Base-by-base conservation (phyloP, 2,797 vertebrate genomes). In the Remorina albescens region DNA sequence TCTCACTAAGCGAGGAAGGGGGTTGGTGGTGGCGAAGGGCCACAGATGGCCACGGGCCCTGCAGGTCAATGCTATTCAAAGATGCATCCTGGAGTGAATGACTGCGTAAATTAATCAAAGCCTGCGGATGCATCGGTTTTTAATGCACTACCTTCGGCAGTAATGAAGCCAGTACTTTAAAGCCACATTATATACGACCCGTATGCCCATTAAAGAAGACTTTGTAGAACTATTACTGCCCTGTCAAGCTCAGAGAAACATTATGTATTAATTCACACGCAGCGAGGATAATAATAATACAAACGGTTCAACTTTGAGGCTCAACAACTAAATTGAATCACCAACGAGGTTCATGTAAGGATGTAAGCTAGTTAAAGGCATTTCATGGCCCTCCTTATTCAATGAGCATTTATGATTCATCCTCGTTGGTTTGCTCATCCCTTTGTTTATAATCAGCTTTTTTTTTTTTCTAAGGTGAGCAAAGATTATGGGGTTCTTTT, bases 21-120 rank as follows among this genome's bases (percentile, higher is more conserved):
- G 71, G 30, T 3, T 30, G 30, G 69, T 25, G 71, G 63, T 21
- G 80, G 82, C 69, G 78, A 59, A 62, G 74, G 69, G 72, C 84
- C 89, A 60, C 90, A 93, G 90, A 92, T 91, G 89, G 88, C 80
- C 78, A 71, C 8, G 8, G 81, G 83, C 80, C 78, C 82, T 80
- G 82, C 89, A 84, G 90, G 89, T 91, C 88, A 90, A 69, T 51
- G 47, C 87, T 84, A 78, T 86, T 90, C 84, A 86, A 69, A 87
- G 79, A 86, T 78, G 78, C 81, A 83, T 84, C 79, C 84, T 61
- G 67, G 63, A 81, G 80, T 86, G 80, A 82, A 79, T 32, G 74
- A 86, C 71, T 77, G 62, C 44, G 65, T 79, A 80, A 80, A 82
- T 91, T 69, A 86, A 80, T 81, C 71, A 6, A 25, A 28, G 66